Evolutionary conservation across 35 echinoderm and acorn worm genomes (phyloP).

Genomic region (Lytechinus pictus): DNA sequence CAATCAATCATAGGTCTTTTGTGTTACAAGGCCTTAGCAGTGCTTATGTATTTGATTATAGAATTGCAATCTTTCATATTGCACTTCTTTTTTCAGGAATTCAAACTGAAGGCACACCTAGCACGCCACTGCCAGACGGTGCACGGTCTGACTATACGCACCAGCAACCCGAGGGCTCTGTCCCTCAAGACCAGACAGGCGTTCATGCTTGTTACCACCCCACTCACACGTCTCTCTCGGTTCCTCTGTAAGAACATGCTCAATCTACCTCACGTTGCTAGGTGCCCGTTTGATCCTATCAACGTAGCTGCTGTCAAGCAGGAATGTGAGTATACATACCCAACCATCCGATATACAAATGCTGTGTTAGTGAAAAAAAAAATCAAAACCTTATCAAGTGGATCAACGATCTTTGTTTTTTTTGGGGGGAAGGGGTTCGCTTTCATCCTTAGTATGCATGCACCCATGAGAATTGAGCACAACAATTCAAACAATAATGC

Average conservation of each 20-base stretch:
- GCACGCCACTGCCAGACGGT: conserved; percentile 96
- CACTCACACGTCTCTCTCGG: conserved; percentile 83
- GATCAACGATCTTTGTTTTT: too few species aligned
- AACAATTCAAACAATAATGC: too few species aligned
- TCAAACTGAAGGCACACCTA: conserved; percentile 95
- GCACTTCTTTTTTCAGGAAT: conserved; percentile 63
- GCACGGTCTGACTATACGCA: conserved; percentile 90
- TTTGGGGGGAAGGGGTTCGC: too few species aligned
- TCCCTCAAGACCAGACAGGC: conserved; percentile 93
- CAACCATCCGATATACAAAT: too few species aligned
- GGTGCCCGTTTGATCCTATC: conserved; percentile 86
- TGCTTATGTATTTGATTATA: too few species aligned
- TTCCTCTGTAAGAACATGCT: conserved; percentile 79
- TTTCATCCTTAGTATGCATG: too few species aligned
- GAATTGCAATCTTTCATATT: neutral
- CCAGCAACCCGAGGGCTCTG: conserved; percentile 73
- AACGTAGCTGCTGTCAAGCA: conserved; percentile 87
- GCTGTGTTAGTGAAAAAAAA: too few species aligned
- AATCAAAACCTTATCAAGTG: too few species aligned
- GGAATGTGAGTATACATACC: conserved; percentile 72
- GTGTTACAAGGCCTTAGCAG: too few species aligned
- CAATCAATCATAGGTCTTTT: too few species aligned
- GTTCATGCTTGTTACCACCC: conserved; percentile 87
- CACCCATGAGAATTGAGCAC: too few species aligned
- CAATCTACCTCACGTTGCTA: conserved; percentile 81